These are phyloP conservation scores for Amphipoea oculea DNA, from an alignment of 2,888 invertebrate species.

Conservation along the genomic window DNA sequence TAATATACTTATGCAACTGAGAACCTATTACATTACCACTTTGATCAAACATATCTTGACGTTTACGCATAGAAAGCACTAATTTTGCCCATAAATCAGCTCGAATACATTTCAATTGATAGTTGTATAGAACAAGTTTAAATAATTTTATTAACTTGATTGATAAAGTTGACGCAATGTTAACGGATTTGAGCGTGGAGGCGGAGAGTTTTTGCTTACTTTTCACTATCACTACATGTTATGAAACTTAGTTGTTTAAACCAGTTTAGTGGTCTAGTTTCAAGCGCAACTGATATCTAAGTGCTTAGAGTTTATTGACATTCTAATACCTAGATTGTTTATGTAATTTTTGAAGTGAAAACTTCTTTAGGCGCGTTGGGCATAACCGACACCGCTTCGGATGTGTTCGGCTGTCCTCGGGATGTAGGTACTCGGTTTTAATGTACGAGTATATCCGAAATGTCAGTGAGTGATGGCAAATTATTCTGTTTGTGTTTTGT, in stretches of 20 bases:
- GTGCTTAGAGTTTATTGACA: background rate
- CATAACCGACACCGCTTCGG: no score
- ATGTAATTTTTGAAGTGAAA: no score
- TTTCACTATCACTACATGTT: constrained; percentile 42
- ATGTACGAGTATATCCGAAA: no score
- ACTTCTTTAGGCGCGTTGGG: no score
- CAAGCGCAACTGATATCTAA: constrained; percentile 13
- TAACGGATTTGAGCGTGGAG: background rate
- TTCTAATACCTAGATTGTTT: background rate
- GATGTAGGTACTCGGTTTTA: no score
- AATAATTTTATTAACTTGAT: background rate
- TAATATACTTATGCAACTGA: background rate
- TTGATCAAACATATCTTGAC: background rate
- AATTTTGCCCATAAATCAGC: background rate
- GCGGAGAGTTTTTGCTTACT: constrained; percentile 28
- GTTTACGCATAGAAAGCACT: background rate
- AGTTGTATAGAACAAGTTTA: constrained; percentile 4
- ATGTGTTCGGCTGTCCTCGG: no score
- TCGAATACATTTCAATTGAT: background rate
- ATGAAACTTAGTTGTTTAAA: constrained; percentile 24
- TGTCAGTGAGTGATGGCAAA: no score
- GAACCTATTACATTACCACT: background rate
- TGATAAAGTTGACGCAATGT: constrained; percentile 32
- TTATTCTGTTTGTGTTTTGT: no score
- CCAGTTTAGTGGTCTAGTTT: constrained; percentile 6